Conservation (phyloP, 2,888 invertebrate species). For the Drosophila macrospina region DNA sequence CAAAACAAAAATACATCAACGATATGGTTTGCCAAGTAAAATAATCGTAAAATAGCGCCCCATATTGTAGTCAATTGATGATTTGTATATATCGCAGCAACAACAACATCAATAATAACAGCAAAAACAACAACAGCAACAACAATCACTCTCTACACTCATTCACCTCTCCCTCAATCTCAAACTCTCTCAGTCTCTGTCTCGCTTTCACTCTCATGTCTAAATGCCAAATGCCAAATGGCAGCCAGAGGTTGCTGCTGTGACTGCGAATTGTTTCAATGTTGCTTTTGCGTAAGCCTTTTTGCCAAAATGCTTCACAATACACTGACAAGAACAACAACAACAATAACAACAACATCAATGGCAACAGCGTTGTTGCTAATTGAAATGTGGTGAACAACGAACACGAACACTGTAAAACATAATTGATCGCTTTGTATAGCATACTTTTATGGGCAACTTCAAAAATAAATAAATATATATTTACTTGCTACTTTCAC, state of each 20-base stretch:
- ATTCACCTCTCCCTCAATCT: constrained; percentile 10
- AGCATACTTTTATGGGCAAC: constrained; percentile 75
- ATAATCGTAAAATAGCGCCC: constrained; percentile 13
- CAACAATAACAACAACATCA: constrained; percentile 19
- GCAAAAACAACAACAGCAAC: constrained; percentile 22
- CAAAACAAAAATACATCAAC: constrained; percentile 18
- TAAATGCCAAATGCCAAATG: constrained; percentile 21
- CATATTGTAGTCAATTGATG: constrained; percentile 46
- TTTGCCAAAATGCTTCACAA: constrained; percentile 40
- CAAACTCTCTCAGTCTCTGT: constrained; percentile 1
- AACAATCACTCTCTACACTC: constrained; percentile 9
- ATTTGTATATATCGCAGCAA: constrained; percentile 54
- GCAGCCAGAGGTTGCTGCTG: constrained; percentile 20
- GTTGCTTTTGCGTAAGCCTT: constrained; percentile 53
- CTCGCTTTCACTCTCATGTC: constrained; percentile 18
- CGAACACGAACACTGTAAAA: constrained; percentile 73
- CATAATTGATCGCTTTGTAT: constrained; percentile 55
- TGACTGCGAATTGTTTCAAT: constrained; percentile 39
- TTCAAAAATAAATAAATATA: constrained; percentile 25
- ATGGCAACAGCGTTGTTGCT: constrained; percentile 19
- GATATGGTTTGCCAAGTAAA: constrained; percentile 24
- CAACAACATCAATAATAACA: constrained; percentile 6
- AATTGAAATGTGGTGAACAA: constrained; percentile 52
- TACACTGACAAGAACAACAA: constrained; percentile 30
- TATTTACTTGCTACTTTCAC: constrained; percentile 12